These are phyloP conservation scores for Rhaphigaster nebulosa DNA, from an alignment of 2,888 invertebrate genomes.

Conservation along the genomic window DNA sequence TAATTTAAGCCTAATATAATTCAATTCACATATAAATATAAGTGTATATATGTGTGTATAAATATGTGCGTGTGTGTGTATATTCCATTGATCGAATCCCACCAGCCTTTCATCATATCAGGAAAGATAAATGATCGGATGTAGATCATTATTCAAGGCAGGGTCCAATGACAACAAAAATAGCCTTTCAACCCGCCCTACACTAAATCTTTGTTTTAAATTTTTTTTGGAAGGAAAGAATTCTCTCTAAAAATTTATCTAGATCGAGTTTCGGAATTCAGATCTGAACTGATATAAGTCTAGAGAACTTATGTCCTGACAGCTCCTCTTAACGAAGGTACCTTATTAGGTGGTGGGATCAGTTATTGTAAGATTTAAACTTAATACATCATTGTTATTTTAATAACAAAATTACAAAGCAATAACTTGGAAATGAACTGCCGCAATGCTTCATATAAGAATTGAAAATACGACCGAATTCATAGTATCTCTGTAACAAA, in stretches of 20 bases:
- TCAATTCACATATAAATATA: no score
- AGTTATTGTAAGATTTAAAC: neutral
- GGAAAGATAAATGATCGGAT: neutral
- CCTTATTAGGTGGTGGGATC: neutral
- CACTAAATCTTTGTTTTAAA: conserved; percentile 2
- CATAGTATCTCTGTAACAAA: no score
- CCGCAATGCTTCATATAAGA: no score
- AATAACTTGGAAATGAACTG: no score
- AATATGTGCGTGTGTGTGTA: neutral
- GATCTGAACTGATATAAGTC: neutral
- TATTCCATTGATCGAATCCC: neutral
- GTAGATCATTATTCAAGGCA: conserved; percentile 4
- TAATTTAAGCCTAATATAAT: no score
- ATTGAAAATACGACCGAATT: no score
- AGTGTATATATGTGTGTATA: no score
- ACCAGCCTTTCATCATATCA: neutral
- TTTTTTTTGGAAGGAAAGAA: neutral
- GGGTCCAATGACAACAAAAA: conserved; percentile 3
- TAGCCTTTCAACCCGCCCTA: conserved; percentile 26
- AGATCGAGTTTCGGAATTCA: conserved; percentile 32
- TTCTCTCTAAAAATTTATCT: conserved; percentile 32
- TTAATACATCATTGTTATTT: neutral
- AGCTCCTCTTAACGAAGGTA: neutral
- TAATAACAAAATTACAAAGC: neutral
- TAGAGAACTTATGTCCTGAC: neutral